Base-by-base conservation (phyloP, 2,113 vertebrate species). In the Microtus ochrogaster region DNA sequence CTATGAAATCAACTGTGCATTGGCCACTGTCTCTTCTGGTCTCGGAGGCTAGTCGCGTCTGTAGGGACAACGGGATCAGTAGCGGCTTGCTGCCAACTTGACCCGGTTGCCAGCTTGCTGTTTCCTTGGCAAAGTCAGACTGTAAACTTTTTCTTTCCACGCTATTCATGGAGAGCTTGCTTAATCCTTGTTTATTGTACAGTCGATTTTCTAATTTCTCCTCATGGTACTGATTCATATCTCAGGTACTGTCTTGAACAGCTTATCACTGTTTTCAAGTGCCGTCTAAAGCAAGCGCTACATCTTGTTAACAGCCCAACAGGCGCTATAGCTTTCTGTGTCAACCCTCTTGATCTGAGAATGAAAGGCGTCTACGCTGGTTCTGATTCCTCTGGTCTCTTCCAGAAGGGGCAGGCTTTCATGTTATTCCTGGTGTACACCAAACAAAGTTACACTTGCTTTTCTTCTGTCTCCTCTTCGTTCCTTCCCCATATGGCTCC, bases 1-100 rank as follows among this genome's bases (percentile, higher is more conserved):
- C 93, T 97, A 49, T 63, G 74, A 89, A 96, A 95, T 91, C 92
- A 92, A 91, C 73, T 72, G 81, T 70, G 49, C 83, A n/a, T 73
- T 91, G 52, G 73, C n/a, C 79, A 77, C 58, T 65, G 95, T 74
- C 92, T 30, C 55, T 65, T 70, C 44, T 3, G n/a, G 58, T 79
- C 78, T 39, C 63, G 47, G 41, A 9, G 68, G 49, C 44, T 33
- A 11, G 68, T 19, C 21, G 17, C 66, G 73, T 92, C 70, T 30
- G 17, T 11, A 47, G 70, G 21, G 65, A 72, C 24, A 72, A 84
- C 2, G 10, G 90, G 28, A 33, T 82, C 44, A 49, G 22, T 41
- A 19, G 22, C 39, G 22, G 68, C 47, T 81, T 81, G 22, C 26
- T 1, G 3, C 2, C n/a, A 30, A 70, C 22, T 41, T 41, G 30